Percentiles rank a stretch among this genome's conserved stretches.
Evolutionary conservation across 2,888 invertebrate species (phyloP).

Genomic region (Clepsis dumicolana): DNA sequence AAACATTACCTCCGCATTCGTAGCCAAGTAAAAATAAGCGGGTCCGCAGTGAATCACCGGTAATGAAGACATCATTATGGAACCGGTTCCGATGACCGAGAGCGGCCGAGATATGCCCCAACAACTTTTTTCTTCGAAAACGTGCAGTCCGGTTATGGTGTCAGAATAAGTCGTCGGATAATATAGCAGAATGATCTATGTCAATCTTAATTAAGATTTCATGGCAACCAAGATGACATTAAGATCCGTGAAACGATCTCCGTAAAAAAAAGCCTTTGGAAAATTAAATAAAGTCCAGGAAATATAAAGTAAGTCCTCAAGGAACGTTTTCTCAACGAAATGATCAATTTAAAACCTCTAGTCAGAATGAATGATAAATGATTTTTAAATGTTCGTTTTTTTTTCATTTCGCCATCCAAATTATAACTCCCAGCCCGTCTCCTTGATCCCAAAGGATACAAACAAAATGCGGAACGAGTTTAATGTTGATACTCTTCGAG

Average conservation of each 20-base stretch:
- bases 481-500: conserved; percentile 64
- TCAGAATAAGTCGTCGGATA: conserved; percentile 34
- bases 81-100: conserved; percentile 73
- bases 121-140: conserved; percentile 57
- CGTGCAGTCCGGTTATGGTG: conserved; percentile 40
- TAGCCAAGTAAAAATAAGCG: conserved; percentile 51
- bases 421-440: conserved; percentile 38
- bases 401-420: conserved; percentile 60
- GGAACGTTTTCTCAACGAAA: conserved; percentile 15
- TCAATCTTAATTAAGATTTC: conserved; percentile 12
- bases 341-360: conserved; percentile 39
- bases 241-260: background rate
- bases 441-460: conserved; percentile 63
- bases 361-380: conserved; percentile 45
- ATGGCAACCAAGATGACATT: background rate
- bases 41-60: conserved; percentile 70
- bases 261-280: background rate
- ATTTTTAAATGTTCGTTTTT: conserved; percentile 58
- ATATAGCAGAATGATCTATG: conserved; percentile 22
- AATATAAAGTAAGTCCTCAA: conserved; percentile 23
- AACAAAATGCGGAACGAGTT: conserved; percentile 61
- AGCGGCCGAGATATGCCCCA: conserved; percentile 55
- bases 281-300: conserved; percentile 10
- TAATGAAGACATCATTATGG: conserved; percentile 81
- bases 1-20: conserved; percentile 46